Conservation (phyloP, 2,888 invertebrate genomes). For the Argyresthia albistria region DNA sequence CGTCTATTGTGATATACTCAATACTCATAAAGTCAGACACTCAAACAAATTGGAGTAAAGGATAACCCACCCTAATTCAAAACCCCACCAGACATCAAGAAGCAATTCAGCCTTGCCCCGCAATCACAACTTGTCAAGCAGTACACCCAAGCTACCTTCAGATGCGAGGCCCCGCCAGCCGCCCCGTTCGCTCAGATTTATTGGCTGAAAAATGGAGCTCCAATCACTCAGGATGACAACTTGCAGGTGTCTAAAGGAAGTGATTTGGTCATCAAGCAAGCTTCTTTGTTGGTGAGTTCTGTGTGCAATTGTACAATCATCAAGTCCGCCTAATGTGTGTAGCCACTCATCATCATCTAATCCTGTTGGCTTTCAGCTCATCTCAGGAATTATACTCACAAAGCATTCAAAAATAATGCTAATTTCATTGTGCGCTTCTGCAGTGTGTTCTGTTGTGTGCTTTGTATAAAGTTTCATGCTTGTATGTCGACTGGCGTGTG, state of each 20-base stretch:
- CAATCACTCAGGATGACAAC: slow-evolving; percentile 75
- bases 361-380: too few species aligned
- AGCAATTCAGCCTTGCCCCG: slow-evolving; percentile 91
- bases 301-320: too few species aligned
- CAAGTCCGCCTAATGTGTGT: too few species aligned
- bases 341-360: too few species aligned
- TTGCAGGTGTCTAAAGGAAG: slow-evolving; percentile 87
- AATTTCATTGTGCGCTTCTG: neutral
- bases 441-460: neutral
- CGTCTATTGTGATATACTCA: too few species aligned
- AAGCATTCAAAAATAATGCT: neutral
- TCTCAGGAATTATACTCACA: neutral
- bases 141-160: slow-evolving; percentile 86
- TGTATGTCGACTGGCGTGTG: too few species aligned
- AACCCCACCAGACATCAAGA: slow-evolving; percentile 81
- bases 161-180: slow-evolving; percentile 91
- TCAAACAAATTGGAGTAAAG: too few species aligned
- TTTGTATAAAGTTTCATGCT: too few species aligned
- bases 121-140: slow-evolving; percentile 86
- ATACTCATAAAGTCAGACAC: too few species aligned
- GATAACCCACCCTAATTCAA: too few species aligned
- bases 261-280: slow-evolving; percentile 88
- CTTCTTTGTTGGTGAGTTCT: slow-evolving; percentile 75
- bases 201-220: slow-evolving; percentile 87
- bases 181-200: slow-evolving; percentile 89